Base-by-base conservation (phyloP, 2,888 invertebrate genomes). In the Perithous albicinctus region DNA sequence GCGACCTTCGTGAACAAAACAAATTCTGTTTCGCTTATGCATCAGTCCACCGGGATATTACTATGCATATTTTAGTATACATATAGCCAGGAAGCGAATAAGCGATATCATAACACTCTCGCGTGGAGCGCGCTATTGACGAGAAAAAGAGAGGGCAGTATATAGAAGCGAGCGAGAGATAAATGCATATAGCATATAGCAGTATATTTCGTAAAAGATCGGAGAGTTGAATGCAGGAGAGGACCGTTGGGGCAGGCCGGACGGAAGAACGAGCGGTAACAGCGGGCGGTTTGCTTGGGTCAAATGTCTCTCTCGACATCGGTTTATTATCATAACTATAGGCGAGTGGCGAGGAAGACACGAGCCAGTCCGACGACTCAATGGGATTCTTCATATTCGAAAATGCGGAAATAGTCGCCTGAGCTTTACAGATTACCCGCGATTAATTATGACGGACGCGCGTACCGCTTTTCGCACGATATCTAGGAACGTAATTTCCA, bases 241-340 rank as follows among this genome's bases (percentile, higher is more conserved):
- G 15, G n/a, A 61, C 64, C 63, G 70, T 80, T 75, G 38, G 80
- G 83, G 88, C 85, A 89, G 83, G 86, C 85, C 78, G 86, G 82
- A 84, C 85, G 80, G 85, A 87, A 89, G 87, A 89, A 88, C 88
- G 86, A 86, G 85, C 88, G 54, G 69, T 87, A 91, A 90, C 91
- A 91, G 91, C 91, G 91, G 91, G 91, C 90, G 91, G 91, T 89
- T n/a, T 90, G 86, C 86, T 87, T 87, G 87, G 91, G 89, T 91
- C 90, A 91, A 90, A 90, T 89, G 89, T 91, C 89, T 90, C 89
- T 89, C 85, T 88, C 84, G 85, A 90, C 90, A 90, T 91, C 89
- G 90, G 88, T 89, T 89, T 88, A 86, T 88, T 85, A 84, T 89
- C 72, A 72, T 72, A 78, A 78, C 61, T 63, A 77, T 77, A 77